Conservation (phyloP, 92 coral and sea anemone genomes). For the Palythoa grandiflora region DNA sequence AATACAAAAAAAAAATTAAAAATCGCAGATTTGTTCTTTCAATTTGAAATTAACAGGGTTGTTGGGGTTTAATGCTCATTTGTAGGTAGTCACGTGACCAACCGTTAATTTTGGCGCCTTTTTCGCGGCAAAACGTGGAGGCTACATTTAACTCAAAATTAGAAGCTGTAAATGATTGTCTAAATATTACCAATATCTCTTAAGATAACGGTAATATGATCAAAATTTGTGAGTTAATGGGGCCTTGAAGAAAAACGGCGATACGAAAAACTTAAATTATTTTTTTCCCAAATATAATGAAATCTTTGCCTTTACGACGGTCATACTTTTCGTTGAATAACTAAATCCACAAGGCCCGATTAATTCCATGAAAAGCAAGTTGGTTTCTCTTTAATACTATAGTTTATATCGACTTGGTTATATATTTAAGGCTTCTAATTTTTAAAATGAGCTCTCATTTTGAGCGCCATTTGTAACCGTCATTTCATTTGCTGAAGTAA, state of each 20-base stretch:
- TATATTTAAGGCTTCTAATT: neutral
- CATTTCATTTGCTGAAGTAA: neutral
- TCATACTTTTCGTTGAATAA: neutral
- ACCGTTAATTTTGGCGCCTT: conserved; percentile 11
- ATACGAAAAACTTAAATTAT: neutral
- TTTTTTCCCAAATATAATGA: neutral
- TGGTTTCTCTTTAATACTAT: neutral
- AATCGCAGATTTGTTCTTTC: neutral
- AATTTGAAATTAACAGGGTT: neutral
- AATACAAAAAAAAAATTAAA: neutral
- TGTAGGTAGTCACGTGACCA: conserved; percentile 17
- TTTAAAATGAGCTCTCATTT: neutral
- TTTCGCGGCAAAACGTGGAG: conserved; percentile 19
- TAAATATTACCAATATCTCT: neutral
- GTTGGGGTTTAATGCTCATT: neutral
- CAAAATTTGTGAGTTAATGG: neutral
- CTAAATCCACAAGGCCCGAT: neutral
- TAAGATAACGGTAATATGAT: neutral
- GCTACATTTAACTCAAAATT: neutral
- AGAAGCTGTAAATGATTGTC: neutral
- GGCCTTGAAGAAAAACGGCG: neutral
- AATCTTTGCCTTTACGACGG: neutral
- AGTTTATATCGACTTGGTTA: neutral
- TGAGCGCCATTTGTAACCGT: neutral
- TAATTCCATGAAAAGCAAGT: neutral